Evolutionary conservation across 2,797 vertebrate species (phyloP).

Genomic region (Picus viridis): DNA sequence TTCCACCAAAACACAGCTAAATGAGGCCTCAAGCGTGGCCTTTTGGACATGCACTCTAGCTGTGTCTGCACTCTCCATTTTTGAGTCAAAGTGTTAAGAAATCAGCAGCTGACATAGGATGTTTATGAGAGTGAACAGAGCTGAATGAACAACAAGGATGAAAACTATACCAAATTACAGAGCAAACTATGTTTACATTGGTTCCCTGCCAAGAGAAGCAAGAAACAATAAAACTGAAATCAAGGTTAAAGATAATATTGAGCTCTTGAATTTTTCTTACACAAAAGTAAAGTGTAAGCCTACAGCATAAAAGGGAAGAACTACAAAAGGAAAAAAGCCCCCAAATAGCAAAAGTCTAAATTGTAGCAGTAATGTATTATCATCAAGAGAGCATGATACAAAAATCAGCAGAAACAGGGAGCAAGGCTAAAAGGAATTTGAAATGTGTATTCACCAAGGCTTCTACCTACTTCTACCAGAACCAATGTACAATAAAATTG

Average conservation of each 20-base stretch:
- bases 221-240: neutral
- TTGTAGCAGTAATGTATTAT: neutral
- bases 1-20: neutral
- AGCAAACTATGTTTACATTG: neutral
- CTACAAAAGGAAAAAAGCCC: neutral
- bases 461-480: neutral
- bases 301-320: neutral
- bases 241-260: neutral
- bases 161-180: neutral
- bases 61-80: neutral
- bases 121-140: neutral
- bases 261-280: neutral
- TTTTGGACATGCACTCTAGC: fast-evolving
- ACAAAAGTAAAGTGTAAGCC: neutral
- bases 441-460: neutral
- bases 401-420: neutral
- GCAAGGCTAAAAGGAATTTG: neutral
- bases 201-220: neutral
- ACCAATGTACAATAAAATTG: neutral
- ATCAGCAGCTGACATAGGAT: neutral
- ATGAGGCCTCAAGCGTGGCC: neutral
- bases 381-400: neutral
- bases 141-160: neutral
- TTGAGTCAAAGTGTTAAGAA: neutral
- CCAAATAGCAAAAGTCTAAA: neutral